phyloP scores from a whole-genome alignment of 2,888 invertebrate genomes.

The Phasia obesa region DNA sequence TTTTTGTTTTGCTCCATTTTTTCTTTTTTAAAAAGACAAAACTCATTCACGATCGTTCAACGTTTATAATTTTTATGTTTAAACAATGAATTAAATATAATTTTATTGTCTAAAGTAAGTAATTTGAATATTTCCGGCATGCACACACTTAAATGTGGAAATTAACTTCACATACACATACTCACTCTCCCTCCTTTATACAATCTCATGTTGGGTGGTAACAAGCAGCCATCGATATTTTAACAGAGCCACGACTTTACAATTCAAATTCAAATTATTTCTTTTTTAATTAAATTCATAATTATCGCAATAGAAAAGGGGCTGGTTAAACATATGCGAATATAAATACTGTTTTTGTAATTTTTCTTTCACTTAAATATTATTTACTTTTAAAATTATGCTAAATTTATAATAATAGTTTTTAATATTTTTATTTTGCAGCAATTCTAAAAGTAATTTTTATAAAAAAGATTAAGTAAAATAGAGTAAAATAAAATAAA shows the following conservation, averaged over 20 bases:
- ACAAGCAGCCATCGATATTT: conserved; percentile 32
- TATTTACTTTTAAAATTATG: conserved; percentile 42
- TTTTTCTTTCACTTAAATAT: neutral
- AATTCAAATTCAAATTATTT: conserved; percentile 23
- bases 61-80: conserved; percentile 64
- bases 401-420: conserved; percentile 20
- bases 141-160: conserved; percentile 5
- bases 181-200: neutral
- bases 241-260: conserved; percentile 24
- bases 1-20: neutral
- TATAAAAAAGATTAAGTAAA: neutral
- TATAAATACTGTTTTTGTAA: conserved; percentile 1
- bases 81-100: conserved; percentile 69
- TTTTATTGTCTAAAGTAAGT: conserved; percentile 60
- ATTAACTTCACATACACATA: neutral
- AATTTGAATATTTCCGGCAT: conserved; percentile 60
- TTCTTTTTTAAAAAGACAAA: conserved; percentile 22
- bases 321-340: conserved; percentile 23
- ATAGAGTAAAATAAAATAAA: too few relatives aligned
- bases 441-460: conserved; percentile 12
- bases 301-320: conserved; percentile 33
- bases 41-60: conserved; percentile 47
- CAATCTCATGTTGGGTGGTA: conserved; percentile 32
- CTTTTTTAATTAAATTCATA: conserved; percentile 26
- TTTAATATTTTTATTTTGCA: conserved; percentile 30